phyloP scores from a whole-genome alignment of 2,113 vertebrate species.

The Cygnus atratus region DNA sequence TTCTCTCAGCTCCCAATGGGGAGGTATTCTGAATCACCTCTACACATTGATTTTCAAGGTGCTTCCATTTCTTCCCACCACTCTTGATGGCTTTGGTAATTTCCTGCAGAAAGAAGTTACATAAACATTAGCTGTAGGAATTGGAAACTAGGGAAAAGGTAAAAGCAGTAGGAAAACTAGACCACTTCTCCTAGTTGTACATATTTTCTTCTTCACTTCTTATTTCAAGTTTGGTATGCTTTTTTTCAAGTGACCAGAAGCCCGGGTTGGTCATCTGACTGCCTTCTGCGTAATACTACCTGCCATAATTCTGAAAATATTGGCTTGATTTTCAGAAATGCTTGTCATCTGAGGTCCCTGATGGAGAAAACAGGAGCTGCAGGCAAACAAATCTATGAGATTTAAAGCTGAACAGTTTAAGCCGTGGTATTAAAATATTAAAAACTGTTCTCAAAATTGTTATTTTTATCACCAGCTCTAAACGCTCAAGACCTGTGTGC shows the following conservation, averaged over 20 bases:
- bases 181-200: not conserved
- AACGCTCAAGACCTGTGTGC: not conserved
- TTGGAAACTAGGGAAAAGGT: not conserved
- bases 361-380: not conserved
- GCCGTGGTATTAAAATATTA: not conserved
- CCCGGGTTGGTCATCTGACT: not conserved
- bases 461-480: not conserved
- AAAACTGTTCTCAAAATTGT: not conserved
- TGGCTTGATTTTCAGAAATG: not conserved
- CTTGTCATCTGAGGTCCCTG: not conserved
- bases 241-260: not conserved
- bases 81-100: conserved; percentile 77
- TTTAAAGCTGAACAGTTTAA: not conserved
- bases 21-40: conserved; percentile 83
- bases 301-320: not conserved
- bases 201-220: not conserved
- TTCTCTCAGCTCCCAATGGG: conserved; percentile 82
- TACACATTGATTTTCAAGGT: conserved; percentile 78
- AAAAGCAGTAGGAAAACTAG: not conserved
- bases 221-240: not conserved
- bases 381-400: not conserved
- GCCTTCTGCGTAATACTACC: not conserved
- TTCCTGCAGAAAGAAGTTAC: conserved; percentile 50
- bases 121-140: not conserved
- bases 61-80: conserved; percentile 78